These are phyloP conservation scores for Hypotaenidia philippensis DNA, from an alignment of 2,797 vertebrate species.

Conservation along the genomic window DNA sequence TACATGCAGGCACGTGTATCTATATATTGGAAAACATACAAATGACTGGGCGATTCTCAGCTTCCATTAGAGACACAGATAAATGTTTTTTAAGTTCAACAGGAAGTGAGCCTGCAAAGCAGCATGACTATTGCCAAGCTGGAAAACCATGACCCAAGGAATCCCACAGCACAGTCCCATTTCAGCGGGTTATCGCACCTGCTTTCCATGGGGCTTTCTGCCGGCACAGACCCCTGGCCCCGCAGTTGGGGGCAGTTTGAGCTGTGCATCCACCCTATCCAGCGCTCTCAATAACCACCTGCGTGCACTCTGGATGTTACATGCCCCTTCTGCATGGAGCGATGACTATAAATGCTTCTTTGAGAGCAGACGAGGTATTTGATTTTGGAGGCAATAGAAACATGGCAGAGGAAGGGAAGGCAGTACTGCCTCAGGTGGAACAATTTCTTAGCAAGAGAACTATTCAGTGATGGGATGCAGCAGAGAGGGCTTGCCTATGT, in stretches of 20 bases:
- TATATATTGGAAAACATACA: not conserved
- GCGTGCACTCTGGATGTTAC: accelerated
- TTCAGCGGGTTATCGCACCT: not conserved
- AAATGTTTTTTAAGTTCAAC: not conserved
- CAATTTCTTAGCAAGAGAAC: not conserved
- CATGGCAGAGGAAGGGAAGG: not conserved
- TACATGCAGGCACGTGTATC: not conserved
- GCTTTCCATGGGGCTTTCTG: not conserved
- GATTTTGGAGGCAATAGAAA: not conserved
- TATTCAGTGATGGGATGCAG: not conserved
- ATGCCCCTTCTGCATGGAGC: not conserved
- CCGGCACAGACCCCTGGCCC: not conserved
- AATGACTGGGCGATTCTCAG: not conserved
- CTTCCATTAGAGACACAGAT: not conserved
- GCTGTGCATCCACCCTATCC: not conserved
- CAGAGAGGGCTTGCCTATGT: not conserved
- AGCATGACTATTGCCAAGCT: not conserved
- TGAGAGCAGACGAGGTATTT: not conserved
- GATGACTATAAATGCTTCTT: not conserved
- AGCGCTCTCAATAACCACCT: not conserved
- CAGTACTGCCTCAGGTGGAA: not conserved
- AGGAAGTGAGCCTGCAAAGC: not conserved
- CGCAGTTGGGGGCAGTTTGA: not conserved
- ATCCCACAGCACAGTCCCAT: not conserved
- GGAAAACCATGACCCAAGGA: not conserved